Base-by-base conservation (phyloP, 2,113 vertebrate genomes). In the Sorex araneus region DNA sequence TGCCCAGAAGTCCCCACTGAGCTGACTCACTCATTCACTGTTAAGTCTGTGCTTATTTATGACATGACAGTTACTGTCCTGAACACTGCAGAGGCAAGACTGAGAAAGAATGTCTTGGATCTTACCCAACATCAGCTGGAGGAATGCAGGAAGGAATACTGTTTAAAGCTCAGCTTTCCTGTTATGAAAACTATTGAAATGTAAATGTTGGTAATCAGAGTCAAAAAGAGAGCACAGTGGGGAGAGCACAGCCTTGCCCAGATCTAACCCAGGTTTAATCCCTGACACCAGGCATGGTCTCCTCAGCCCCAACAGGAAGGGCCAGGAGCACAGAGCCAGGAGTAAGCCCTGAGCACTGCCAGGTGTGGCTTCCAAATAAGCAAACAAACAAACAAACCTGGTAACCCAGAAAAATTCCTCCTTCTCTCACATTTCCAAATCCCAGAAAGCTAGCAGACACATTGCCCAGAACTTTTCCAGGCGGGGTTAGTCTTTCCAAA, bases 11-110 rank as follows among this genome's bases (percentile, higher is more conserved):
- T 60, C 69, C 67, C 86, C 3, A 4, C 30, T 70, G 74, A 67
- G 88, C 73, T 92, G 90, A 95, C 76, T 93, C 79, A 94, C 47
- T 95, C 74, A 95, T 90, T 92, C 91, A 87, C 79, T 74, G 43
- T 88, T 87, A 88, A 89, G 70, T 89, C 86, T 66, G 13, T 69
- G 94, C 84, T 94, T 94, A 83, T 86, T 94, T 92, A 92, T 73
- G 57, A 84, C 45, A 83, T 67, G 92, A 73, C 32, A 63, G 86
- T 86, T 79, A 76, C 90, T 21, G 45, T 79, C 66, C 70, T 73
- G 63, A 94, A 88, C 63, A 54, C 27, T 32, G 27, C 76, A 73
- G 67, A 83, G 45, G 76, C 67, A 67, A 30, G 71, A 79, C 74
- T 13, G 80, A 90, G 4, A 50, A 74, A 84, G 91, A 92, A 27